These are phyloP conservation scores for Phania funesta DNA, from an alignment of 2,888 invertebrate species.

Conservation along the genomic window DNA sequence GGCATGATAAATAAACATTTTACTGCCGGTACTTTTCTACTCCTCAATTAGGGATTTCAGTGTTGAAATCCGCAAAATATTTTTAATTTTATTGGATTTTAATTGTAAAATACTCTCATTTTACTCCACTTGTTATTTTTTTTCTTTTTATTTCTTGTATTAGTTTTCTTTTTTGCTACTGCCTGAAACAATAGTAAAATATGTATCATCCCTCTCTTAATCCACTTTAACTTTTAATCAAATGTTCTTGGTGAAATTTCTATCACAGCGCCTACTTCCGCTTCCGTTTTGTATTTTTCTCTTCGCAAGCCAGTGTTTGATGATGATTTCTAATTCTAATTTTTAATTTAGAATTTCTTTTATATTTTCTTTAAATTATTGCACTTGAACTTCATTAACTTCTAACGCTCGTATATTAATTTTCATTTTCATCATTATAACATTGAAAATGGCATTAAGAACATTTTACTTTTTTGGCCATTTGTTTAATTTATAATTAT, in stretches of 20 bases:
- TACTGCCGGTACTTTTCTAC: background rate
- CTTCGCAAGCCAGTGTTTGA: background rate
- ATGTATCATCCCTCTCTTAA: background rate
- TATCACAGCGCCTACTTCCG: conserved; percentile 49
- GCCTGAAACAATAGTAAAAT: background rate
- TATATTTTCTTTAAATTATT: background rate
- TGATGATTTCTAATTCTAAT: background rate
- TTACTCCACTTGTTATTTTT: conserved; percentile 1
- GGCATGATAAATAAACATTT: conserved; percentile 59
- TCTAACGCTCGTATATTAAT: background rate
- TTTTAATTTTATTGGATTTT: conserved; percentile 18
- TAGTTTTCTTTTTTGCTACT: background rate
- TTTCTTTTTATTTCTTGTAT: background rate
- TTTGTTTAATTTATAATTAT: conserved; percentile 11
- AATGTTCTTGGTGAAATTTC: conserved; percentile 14
- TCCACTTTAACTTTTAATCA: conserved; percentile 35
- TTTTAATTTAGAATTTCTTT: background rate
- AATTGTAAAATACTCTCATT: conserved; percentile 3
- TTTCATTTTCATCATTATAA: background rate
- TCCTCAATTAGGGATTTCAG: background rate
- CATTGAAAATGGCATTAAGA: conserved; percentile 8
- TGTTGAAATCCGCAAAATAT: background rate
- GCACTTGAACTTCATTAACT: background rate
- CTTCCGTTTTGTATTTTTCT: conserved; percentile 42
- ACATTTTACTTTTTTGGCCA: conserved; percentile 19